Conservation (phyloP, 2,113 vertebrate species). For the Fukomys damarensis region DNA sequence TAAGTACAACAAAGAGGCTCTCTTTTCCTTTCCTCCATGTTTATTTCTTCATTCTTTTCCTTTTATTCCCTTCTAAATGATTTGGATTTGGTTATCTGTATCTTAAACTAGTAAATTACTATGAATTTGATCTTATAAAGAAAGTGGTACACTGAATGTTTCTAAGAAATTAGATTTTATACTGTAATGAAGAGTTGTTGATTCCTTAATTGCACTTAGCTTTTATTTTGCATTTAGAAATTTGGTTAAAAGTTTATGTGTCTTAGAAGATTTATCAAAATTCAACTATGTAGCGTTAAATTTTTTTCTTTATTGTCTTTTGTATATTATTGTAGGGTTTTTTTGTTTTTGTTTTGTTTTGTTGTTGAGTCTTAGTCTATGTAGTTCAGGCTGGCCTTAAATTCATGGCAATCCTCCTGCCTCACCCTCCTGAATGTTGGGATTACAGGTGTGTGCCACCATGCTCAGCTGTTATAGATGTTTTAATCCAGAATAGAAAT, state of each 20-base stretch:
- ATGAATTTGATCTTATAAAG: neutral
- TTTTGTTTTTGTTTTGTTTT: neutral
- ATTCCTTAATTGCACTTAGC: conserved; percentile 47
- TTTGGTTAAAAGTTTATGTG: neutral
- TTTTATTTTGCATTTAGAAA: conserved; percentile 42
- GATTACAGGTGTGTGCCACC: neutral
- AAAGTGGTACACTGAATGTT: neutral
- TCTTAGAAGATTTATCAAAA: conserved; percentile 41
- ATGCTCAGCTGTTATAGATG: neutral
- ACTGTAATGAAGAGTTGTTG: neutral
- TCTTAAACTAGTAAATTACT: neutral
- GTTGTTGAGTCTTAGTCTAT: neutral
- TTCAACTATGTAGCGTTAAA: neutral
- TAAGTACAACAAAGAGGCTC: neutral
- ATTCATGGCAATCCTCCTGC: neutral
- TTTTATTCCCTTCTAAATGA: conserved; percentile 35
- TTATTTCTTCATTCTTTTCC: neutral
- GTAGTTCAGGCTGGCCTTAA: neutral
- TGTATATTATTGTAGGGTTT: neutral
- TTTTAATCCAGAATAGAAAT: neutral
- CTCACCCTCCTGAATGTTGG: neutral
- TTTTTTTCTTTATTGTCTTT: neutral
- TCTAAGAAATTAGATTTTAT: conserved; percentile 41
- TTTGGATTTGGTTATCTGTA: neutral
- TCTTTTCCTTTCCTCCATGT: neutral